Base-by-base conservation (phyloP, 2,888 invertebrate species). In the Andrena praecox region DNA sequence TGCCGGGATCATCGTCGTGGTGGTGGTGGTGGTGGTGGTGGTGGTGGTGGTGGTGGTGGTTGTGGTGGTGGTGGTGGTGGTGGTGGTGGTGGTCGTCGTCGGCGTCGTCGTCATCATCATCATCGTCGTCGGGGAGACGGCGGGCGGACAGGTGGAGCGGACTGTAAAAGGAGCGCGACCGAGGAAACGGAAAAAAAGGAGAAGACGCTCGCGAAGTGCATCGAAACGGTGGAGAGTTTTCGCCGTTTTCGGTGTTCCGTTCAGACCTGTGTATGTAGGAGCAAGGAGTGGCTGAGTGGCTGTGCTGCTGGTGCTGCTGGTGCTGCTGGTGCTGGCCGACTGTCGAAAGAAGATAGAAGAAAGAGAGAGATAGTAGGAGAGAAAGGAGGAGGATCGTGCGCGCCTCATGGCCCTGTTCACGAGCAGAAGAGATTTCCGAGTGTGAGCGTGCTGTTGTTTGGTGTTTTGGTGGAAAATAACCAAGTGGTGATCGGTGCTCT, bases 331-430 rank as follows among this genome's bases (percentile, higher is more conserved):
- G 54, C 64, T 75, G 75, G 42, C 56, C 74, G 71, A 78, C 68
- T 70, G 74, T 77, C 75, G 71, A 62, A 68, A 62, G 70, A 74
- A 67, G 31, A 74, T 56, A 69, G 42, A 33, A 64, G 79, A 48
- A 33, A 69, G 59, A 54, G 35, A 54, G 31, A 71, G 76, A 50
- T 20, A 63, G 70, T 20, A 48, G 35, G 56, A 52, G 50, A 52
- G 67, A 66, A 59, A 63, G 71, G 33, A 59, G 62, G 60, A 79
- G 66, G 54, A 72, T 76, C 80, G 83, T 77, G 85, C 70, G 85
- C 77, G 69, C 85, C 88, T 86, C 88, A 87, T 87, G 87, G 87
- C 83, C 80, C 83, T 83, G 87, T 81, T 87, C 86, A 73, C 84
- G 87, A 83, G 79, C 83, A 70, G 73, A 79, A 77, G 33, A 62